Conservation (phyloP, 2,113 vertebrate species). For the Pollachius pollachius region DNA sequence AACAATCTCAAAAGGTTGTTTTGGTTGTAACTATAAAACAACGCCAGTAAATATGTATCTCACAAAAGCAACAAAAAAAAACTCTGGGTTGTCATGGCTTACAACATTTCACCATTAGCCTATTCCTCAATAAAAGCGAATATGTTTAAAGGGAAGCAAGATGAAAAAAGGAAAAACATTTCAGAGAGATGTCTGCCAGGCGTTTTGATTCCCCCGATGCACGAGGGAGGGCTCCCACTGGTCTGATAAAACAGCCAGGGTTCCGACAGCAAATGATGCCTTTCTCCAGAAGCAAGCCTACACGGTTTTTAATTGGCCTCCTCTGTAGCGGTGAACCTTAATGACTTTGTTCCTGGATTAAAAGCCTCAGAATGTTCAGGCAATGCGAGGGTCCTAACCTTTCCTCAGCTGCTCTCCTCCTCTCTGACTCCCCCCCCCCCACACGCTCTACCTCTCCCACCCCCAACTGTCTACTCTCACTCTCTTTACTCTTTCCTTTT, state of each 20-base stretch:
- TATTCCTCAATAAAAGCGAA: constrained; percentile 35
- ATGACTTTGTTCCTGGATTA: constrained; percentile 74
- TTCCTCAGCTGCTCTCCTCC: constrained; percentile 39
- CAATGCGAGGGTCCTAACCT: constrained; percentile 62
- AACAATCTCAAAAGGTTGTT: constrained; percentile 1
- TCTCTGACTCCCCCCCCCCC: constrained; percentile 11
- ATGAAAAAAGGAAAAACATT: constrained; percentile 40
- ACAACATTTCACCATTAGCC: constrained; percentile 18
- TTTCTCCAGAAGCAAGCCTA: constrained; percentile 54
- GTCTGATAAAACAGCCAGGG: constrained; percentile 59
- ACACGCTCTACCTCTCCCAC: neutral
- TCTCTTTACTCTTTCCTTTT: constrained; percentile 9
- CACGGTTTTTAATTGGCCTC: constrained; percentile 71
- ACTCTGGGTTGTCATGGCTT: constrained; percentile 3
- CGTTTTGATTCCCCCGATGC: constrained; percentile 51
- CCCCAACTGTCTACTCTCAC: neutral
- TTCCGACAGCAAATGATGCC: constrained; percentile 60
- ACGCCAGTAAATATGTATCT: too few species aligned
- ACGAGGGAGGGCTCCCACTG: constrained; percentile 45
- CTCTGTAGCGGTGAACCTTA: constrained; percentile 65
- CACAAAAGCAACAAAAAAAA: neutral
- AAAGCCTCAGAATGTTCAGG: constrained; percentile 64
- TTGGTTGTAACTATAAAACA: too few species aligned
- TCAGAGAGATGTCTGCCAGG: constrained; percentile 46
- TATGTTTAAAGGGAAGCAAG: constrained; percentile 35